Percentiles rank a stretch among this genome's conserved stretches.
Evolutionary conservation across 1,140 invertebrate genomes (phyloP).

Genomic region (Potamilus streckersoni): DNA sequence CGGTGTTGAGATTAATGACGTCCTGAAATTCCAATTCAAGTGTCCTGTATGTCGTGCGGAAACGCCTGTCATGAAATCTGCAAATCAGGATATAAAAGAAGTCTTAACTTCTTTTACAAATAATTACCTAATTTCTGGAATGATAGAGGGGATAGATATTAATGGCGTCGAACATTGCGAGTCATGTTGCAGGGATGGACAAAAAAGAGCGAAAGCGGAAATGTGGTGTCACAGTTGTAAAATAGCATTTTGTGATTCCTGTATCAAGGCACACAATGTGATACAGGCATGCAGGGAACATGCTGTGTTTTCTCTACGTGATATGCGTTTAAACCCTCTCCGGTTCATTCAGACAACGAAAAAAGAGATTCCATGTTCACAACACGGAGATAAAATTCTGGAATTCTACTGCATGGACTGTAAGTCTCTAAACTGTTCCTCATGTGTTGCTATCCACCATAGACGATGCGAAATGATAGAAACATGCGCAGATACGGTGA

Average conservation of each 20-base stretch:
- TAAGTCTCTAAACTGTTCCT: conserved; percentile 38
- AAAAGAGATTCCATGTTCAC: conserved; percentile 41
- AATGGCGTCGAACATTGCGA: conserved; percentile 39
- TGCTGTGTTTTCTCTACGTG: conserved; percentile 36
- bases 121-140: conserved; percentile 47
- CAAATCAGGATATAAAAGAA: conserved; percentile 30
- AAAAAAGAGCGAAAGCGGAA: conserved; percentile 32
- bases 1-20: neutral
- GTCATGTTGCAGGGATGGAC: conserved; percentile 30
- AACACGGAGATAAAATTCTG: conserved; percentile 42
- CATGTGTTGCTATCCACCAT: conserved; percentile 44
- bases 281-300: conserved; percentile 49
- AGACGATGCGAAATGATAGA: conserved; percentile 48
- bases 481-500: conserved; percentile 39
- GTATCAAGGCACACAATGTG: conserved; percentile 46
- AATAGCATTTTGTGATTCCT: conserved; percentile 43
- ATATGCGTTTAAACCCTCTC: conserved; percentile 42
- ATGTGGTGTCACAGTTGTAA: conserved; percentile 47
- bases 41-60: conserved; percentile 45
- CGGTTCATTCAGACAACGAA: conserved; percentile 35
- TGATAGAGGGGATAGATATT: conserved; percentile 49
- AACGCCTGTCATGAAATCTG: conserved; percentile 27
- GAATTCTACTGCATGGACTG: conserved; percentile 51
- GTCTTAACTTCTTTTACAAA: conserved; percentile 47
- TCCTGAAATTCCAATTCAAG: conserved; percentile 47